A percentile compares a stretch with the other conserved stretches of the same genome.
phyloP scores from a whole-genome alignment of 2,888 invertebrate genomes.

The Protonemura montana region DNA sequence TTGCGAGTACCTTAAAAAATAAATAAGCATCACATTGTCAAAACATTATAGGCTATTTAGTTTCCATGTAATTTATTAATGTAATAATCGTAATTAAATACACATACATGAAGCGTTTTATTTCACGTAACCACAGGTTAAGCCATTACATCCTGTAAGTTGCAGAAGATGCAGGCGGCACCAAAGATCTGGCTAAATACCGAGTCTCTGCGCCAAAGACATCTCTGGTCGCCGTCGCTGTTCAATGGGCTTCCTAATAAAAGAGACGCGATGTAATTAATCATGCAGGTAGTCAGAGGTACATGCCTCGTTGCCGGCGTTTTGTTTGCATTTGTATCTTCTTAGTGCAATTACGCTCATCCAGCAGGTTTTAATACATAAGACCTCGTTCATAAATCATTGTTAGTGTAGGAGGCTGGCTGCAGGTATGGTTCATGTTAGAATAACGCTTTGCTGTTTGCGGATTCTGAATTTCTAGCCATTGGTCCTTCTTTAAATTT shows the following conservation, averaged over 20 bases:
- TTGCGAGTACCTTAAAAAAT: not conserved
- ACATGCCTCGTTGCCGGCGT: not conserved
- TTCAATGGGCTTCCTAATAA: conserved; percentile 7
- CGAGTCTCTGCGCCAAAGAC: not conserved
- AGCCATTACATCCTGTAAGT: not conserved
- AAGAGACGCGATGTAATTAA: not conserved
- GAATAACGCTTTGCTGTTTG: not conserved
- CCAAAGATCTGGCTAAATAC: not conserved
- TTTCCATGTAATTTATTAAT: not conserved
- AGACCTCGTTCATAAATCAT: not conserved
- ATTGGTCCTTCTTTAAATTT: not conserved
- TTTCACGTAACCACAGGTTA: not conserved
- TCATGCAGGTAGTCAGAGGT: not conserved
- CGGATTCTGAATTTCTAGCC: not conserved
- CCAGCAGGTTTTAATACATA: conserved; percentile 12
- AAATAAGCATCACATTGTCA: not conserved
- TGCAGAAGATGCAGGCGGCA: not conserved
- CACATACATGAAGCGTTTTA: not conserved
- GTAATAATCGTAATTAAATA: conserved; percentile 14
- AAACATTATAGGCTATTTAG: not conserved
- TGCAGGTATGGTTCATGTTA: not conserved
- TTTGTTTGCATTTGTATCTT: not conserved
- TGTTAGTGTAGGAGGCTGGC: not conserved
- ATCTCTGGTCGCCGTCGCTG: not conserved
- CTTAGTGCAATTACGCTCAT: not conserved